Base-by-base conservation (phyloP, 2,797 vertebrate genomes). In the Mallotus villosus region DNA sequence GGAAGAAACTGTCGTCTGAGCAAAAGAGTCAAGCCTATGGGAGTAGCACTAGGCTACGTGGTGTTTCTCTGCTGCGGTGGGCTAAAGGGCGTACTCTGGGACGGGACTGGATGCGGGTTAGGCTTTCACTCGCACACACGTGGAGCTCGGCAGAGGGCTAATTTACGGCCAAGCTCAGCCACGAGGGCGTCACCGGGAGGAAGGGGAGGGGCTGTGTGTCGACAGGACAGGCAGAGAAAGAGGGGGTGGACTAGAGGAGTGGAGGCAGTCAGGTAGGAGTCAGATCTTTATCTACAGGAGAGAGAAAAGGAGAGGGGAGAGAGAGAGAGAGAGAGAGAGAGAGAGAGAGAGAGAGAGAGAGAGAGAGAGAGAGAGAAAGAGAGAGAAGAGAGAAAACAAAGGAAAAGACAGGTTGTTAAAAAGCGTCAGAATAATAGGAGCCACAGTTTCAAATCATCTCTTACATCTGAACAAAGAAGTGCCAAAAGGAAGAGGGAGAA, bases 221-320 rank as follows among this genome's bases (percentile, higher is more conserved):
- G 22, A 86, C 85, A 82, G 88, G 87, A 82, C 72, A 85, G 85
- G 86, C 78, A 75, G 84, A 82, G 86, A 85, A 83, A 34, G 17
- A 65, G 81, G 87, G 85, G 87, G 83, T 78, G 87, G 89, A 87
- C 84, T 87, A 90, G 84, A 85, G 80, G 85, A 88, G 85, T 75
- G 85, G 84, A 88, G 85, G 86, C 90, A 88, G 87, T 87, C 86
- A 89, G 76, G 86, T 66, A 88, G 90, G 80, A 87, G 86, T 92
- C 90, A 92, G 89, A 91, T 88, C 89, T 91, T 91, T 89, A 91
- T 91, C 91, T 92, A 86, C 9, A 79, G 81, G 82, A 87, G 78
- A 84, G 63, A 84, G 64, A 85, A 72, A 27, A 59, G 22, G 12
- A 19, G 6, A 9, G 34, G 37, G 32, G 46, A 67, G 41, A 37